Percentiles rank a stretch among this genome's conserved stretches.
Conservation (phyloP, 2,888 invertebrate species). For the Tridacna gigas region DNA sequence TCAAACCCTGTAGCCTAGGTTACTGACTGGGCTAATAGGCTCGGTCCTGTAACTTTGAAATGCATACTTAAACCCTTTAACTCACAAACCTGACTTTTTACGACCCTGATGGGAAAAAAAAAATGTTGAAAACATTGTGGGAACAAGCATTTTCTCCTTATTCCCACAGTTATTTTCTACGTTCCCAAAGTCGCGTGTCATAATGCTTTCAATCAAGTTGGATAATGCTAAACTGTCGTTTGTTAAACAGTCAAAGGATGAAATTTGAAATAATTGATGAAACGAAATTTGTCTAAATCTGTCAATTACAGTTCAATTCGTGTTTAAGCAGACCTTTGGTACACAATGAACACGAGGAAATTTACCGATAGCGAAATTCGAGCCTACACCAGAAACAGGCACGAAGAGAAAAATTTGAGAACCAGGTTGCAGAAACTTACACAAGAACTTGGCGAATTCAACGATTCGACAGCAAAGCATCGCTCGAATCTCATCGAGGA, state of each 20-base stretch:
- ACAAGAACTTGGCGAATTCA: conserved; percentile 52
- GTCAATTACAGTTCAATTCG: neutral
- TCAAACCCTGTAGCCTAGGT: no score
- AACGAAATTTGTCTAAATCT: neutral
- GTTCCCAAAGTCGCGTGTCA: no score
- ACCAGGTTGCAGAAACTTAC: conserved; percentile 53
- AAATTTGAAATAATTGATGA: no score
- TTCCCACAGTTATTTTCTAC: no score
- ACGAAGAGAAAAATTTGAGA: conserved; percentile 65
- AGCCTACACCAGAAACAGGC: conserved; percentile 68
- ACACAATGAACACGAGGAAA: conserved; percentile 16
- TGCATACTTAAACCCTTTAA: no score
- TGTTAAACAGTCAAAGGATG: no score
- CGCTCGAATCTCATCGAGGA: conserved; percentile 55
- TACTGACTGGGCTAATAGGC: no score
- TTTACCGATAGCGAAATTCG: conserved; percentile 69
- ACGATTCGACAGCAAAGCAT: conserved; percentile 59
- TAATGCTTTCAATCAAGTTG: no score
- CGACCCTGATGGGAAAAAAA: neutral
- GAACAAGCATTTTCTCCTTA: no score
- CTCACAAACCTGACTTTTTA: neutral
- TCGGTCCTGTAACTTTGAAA: no score
- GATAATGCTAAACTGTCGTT: no score
- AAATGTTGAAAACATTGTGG: neutral
- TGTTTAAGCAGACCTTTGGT: neutral